A percentile compares a stretch with the other conserved stretches of the same genome.
These are phyloP conservation scores for Hiodon alosoides DNA, from an alignment of 2,113 vertebrate species.

Conservation along the genomic window DNA sequence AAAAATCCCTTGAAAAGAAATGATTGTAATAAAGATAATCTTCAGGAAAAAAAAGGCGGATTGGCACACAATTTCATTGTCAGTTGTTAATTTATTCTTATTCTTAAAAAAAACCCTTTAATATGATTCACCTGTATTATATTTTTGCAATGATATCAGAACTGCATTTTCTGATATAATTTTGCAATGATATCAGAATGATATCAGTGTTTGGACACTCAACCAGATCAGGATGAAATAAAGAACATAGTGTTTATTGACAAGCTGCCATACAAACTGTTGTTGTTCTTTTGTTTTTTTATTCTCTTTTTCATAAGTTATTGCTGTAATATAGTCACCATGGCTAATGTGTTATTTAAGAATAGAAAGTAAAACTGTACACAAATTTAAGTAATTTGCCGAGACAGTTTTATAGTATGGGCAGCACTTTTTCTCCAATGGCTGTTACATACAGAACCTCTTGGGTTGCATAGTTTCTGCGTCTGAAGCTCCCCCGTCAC, in stretches of 20 bases:
- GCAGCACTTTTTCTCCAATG: too few relatives aligned
- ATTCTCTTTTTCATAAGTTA: too few relatives aligned
- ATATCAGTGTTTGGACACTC: too few relatives aligned
- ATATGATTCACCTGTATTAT: background rate
- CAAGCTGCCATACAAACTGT: background rate
- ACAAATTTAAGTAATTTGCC: background rate
- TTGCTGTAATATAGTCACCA: slow-evolving; percentile 1
- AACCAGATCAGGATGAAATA: too few relatives aligned
- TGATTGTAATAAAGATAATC: too few relatives aligned
- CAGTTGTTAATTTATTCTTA: too few relatives aligned
- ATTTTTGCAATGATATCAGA: background rate
- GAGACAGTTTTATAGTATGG: background rate
- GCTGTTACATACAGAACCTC: background rate
- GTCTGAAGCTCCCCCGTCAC: background rate
- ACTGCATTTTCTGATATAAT: background rate
- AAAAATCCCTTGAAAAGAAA: too few relatives aligned
- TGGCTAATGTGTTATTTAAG: background rate
- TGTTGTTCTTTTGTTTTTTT: background rate
- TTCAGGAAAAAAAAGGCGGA: too few relatives aligned
- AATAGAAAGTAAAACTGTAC: too few relatives aligned
- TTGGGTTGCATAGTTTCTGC: background rate
- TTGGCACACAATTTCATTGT: too few relatives aligned
- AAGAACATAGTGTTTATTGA: too few relatives aligned
- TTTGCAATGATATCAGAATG: too few relatives aligned
- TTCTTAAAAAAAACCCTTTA: background rate